Base-by-base conservation (phyloP, 2,113 vertebrate species). In the Nannobrachium achirus region DNA sequence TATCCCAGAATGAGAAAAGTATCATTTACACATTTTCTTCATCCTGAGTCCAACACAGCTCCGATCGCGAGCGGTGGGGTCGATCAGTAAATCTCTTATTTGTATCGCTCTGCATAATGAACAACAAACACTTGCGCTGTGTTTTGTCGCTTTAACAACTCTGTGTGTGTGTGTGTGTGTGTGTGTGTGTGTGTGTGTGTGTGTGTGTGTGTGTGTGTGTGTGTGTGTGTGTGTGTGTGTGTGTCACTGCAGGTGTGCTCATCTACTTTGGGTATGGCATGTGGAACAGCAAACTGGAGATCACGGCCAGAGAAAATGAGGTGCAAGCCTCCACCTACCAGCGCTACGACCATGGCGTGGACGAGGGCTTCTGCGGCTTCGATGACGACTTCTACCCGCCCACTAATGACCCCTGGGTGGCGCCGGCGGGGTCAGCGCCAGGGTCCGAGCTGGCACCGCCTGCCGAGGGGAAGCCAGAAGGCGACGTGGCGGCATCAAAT, bases 261-360 rank as follows among this genome's bases (percentile, higher is more conserved):
- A 99, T 99, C 90, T 99, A 99, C 85, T 99, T 99, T 13, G 97
- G 98, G 63, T 99, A 99, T 0, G 97, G 98, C 63, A 98, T 99
- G 94, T 99, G 98, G 98, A 95, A 99, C 86, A 99, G 98, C 81
- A 98, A 94, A 0, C 86, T 99, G 86, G 98, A 99, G 89, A 97
- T 98, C 92, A 95, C 93, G 0, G 97, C 97, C 40, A 86, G 95
- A 1, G 96, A 99, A 57, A 96, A 96, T 42, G 97, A 96, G 57
- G 93, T 95, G 15, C 97, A 98, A 56, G 96, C 97, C 76, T 98
- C 97, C 92, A 99, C 94, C 0, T 99, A 99, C 90, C 98, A 99
- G 87, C 95, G 97, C 79, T 99, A 99, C 0, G 94, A 97, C 0
- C 86, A 91, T n/a, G 93, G 92, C 1, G 93, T 95, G 67, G 98